phyloP scores from a whole-genome alignment of 1,140 invertebrate genomes.

The Calephelis nemesis region DNA sequence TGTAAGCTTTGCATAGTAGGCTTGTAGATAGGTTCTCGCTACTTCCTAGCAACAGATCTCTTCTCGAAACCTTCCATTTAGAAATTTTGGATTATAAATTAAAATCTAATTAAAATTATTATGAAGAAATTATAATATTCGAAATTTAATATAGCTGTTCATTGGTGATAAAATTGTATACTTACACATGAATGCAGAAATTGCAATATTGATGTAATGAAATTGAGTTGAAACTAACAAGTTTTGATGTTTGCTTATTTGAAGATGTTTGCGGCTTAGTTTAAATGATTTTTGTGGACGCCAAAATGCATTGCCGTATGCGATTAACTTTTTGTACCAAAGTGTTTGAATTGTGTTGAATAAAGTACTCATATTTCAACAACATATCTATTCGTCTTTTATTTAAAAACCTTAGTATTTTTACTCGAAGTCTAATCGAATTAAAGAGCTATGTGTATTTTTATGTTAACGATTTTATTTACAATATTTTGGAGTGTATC shows the following conservation, averaged over 20 bases:
- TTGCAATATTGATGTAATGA: constrained; percentile 26
- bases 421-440: neutral
- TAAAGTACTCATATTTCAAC: constrained; percentile 76
- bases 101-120: constrained; percentile 62
- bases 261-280: constrained; percentile 57
- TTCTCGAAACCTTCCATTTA: constrained; percentile 74
- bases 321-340: constrained; percentile 78
- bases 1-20: constrained; percentile 71
- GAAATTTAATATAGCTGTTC: constrained; percentile 35
- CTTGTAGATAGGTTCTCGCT: constrained; percentile 73
- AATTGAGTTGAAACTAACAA: constrained; percentile 34
- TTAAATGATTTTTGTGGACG: constrained; percentile 43
- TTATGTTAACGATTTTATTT: no score
- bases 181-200: constrained; percentile 2
- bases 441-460: no score
- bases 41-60: constrained; percentile 74
- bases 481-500: no score
- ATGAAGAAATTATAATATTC: constrained; percentile 54
- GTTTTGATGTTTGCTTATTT: constrained; percentile 50
- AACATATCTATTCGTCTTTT: constrained; percentile 49
- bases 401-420: constrained; percentile 35
- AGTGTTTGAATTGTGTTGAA: constrained; percentile 79
- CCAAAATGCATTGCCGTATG: constrained; percentile 54
- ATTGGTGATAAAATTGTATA: constrained; percentile 18
- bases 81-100: constrained; percentile 57